Evolutionary conservation across 2,797 vertebrate genomes (phyloP).

Genomic region (Semaprochilodus insignis): DNA sequence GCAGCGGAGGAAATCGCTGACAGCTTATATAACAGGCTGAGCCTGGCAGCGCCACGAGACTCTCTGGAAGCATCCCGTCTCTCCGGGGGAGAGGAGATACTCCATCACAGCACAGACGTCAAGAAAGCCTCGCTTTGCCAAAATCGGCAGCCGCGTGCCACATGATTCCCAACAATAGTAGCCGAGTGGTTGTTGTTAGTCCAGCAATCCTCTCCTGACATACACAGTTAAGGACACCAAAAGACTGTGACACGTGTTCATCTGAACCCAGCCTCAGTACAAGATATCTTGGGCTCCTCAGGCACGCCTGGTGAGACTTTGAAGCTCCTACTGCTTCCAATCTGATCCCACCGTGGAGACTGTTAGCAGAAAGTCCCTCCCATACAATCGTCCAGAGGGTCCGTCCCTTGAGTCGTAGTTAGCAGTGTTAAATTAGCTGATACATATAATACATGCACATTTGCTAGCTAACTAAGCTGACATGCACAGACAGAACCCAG

Average conservation of each 20-base stretch:
- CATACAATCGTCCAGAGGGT: too few species aligned
- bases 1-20: conserved; percentile 21
- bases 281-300: neutral
- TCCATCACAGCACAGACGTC: conserved; percentile 4
- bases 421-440: too few species aligned
- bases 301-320: too few species aligned
- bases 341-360: too few species aligned
- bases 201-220: neutral
- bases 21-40: conserved; percentile 49
- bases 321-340: too few species aligned
- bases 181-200: neutral
- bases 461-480: too few species aligned
- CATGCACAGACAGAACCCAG: too few species aligned
- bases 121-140: neutral
- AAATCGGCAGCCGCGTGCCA: neutral
- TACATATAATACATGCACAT: too few species aligned
- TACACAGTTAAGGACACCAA: neutral
- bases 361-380: too few species aligned
- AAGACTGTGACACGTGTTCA: neutral
- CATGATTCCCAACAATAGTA: neutral
- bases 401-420: too few species aligned
- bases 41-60: conserved; percentile 16
- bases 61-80: conserved; percentile 27
- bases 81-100: neutral
- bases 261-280: neutral